These are phyloP conservation scores for Paracentrotus lividus DNA, from an alignment of 53 echinoderm and acorn worm species.

Conservation along the genomic window DNA sequence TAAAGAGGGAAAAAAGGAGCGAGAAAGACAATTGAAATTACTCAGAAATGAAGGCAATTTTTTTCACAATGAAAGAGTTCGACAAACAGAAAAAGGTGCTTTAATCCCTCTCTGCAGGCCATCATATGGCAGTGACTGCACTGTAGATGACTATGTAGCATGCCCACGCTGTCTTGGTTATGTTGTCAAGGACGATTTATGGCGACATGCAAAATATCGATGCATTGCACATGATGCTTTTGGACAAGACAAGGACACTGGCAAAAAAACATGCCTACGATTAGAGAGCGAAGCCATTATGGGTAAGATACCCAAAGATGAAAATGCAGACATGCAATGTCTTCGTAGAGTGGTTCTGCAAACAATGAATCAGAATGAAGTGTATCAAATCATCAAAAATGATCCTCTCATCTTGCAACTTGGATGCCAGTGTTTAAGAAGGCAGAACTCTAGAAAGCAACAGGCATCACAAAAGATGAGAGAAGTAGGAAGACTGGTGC, in stretches of 20 bases:
- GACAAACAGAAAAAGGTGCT: constrained; percentile 67
- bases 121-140: neutral
- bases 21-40: constrained; percentile 71
- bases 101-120: constrained; percentile 71
- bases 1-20: constrained; percentile 46
- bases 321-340: constrained; percentile 49
- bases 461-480: constrained; percentile 77
- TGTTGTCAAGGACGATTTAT: constrained; percentile 68
- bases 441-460: constrained; percentile 55
- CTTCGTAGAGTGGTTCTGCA: constrained; percentile 68
- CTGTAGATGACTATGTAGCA: constrained; percentile 71
- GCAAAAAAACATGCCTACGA: constrained; percentile 31
- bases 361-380: constrained; percentile 66
- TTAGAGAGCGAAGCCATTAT: constrained; percentile 75
- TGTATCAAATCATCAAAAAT: constrained; percentile 72
- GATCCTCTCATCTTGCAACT: constrained; percentile 76
- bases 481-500: constrained; percentile 63
- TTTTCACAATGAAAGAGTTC: constrained; percentile 71
- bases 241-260: constrained; percentile 2
- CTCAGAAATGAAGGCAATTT: constrained; percentile 77
- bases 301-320: constrained; percentile 49
- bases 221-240: constrained; percentile 48
- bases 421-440: constrained; percentile 71
- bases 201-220: constrained; percentile 72
- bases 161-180: constrained; percentile 77